A percentile compares a stretch with the other conserved stretches of the same genome.
Evolutionary conservation across 2,797 vertebrate genomes (phyloP).

Genomic region (Apogon hyalosoma): DNA sequence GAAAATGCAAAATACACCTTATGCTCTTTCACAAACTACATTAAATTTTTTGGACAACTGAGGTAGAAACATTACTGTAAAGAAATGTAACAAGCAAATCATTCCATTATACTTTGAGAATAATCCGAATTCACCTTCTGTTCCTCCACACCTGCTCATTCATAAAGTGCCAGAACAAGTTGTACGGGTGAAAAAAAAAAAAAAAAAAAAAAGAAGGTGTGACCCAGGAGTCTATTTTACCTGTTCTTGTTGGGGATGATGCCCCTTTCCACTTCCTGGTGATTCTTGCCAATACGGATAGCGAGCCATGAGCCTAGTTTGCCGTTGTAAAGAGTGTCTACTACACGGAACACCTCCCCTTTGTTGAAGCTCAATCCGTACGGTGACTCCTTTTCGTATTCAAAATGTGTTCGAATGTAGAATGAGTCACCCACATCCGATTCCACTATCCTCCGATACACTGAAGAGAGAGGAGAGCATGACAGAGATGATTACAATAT

Average conservation of each 20-base stretch:
- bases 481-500: neutral
- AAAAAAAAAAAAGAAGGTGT: slow-evolving; percentile 29
- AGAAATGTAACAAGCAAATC: neutral
- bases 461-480: slow-evolving; percentile 74
- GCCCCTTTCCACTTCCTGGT: slow-evolving; percentile 97
- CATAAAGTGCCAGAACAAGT: slow-evolving; percentile 26
- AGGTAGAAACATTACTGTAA: neutral
- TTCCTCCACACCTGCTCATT: slow-evolving; percentile 12
- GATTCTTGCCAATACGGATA: slow-evolving; percentile 98
- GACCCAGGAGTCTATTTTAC: slow-evolving; percentile 72
- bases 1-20: slow-evolving; percentile 14
- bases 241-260: slow-evolving; percentile 99
- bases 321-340: slow-evolving; percentile 98
- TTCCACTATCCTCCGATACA: slow-evolving; percentile 97
- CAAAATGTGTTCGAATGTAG: slow-evolving; percentile 98
- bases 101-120: neutral
- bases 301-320: slow-evolving; percentile 98
- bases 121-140: neutral
- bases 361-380: slow-evolving; percentile 98
- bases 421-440: slow-evolving; percentile 98
- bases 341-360: slow-evolving; percentile 97
- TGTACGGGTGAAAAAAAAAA: slow-evolving; percentile 10
- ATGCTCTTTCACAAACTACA: neutral
- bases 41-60: neutral
- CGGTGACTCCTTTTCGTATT: slow-evolving; percentile 98